These are phyloP conservation scores for Allygus modestus DNA, from an alignment of 2,888 invertebrate genomes.

Conservation along the genomic window DNA sequence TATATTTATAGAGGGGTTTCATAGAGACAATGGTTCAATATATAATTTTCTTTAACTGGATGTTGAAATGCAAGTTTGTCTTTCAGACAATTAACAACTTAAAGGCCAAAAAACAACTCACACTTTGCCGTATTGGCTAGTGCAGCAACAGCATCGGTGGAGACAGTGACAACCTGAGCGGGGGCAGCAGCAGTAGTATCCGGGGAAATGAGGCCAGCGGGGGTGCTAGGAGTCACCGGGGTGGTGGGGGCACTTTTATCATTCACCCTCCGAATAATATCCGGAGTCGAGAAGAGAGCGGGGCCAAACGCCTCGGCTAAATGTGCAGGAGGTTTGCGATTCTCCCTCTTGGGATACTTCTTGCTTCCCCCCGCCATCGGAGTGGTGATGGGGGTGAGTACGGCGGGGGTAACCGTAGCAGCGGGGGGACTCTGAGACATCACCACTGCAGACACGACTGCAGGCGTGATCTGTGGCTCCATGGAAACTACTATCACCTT, in stretches of 20 bases:
- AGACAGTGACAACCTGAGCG: too few species aligned
- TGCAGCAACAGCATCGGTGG: background rate
- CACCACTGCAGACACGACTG: constrained; percentile 39
- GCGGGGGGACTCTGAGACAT: background rate
- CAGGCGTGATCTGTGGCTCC: constrained; percentile 53
- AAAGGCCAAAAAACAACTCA: background rate
- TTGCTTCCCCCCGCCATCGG: constrained; percentile 59
- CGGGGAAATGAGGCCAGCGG: background rate
- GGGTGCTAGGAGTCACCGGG: constrained; percentile 7
- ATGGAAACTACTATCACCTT: constrained; percentile 70
- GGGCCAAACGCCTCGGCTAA: constrained; percentile 77
- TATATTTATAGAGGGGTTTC: too few species aligned
- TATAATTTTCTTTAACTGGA: too few species aligned
- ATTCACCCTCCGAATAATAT: constrained; percentile 84
- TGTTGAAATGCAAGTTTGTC: too few species aligned
- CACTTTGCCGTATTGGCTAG: constrained; percentile 11
- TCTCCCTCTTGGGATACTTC: constrained; percentile 72
- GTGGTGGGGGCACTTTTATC: constrained; percentile 65
- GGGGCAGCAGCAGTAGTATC: background rate
- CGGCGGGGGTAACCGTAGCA: background rate
- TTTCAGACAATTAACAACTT: too few species aligned
- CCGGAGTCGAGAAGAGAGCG: constrained; percentile 87
- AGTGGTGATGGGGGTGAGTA: constrained; percentile 35
- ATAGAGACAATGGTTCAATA: too few species aligned
- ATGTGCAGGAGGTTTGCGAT: constrained; percentile 80